Evolutionary conservation across 2,113 vertebrate genomes (phyloP).

Genomic region (Alethe diademata): DNA sequence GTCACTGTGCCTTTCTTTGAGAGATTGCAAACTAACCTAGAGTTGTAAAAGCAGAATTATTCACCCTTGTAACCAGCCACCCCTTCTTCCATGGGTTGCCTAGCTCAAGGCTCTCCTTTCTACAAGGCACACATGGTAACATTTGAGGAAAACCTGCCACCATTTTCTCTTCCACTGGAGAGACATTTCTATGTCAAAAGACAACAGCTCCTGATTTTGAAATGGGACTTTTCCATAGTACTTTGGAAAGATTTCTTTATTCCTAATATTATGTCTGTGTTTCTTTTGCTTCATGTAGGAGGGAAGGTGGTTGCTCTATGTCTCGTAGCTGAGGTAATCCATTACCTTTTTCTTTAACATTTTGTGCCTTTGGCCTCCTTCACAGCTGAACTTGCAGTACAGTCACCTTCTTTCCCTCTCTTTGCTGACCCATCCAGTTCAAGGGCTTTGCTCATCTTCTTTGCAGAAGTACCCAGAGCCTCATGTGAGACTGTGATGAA

Average conservation of each 20-base stretch:
- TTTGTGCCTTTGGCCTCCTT: background rate
- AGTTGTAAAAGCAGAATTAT: background rate
- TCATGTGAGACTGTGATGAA: background rate
- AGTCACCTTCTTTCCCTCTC: background rate
- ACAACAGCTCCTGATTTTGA: background rate
- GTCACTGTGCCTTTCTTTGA: background rate
- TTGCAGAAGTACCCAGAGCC: background rate
- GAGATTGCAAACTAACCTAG: background rate
- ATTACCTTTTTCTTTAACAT: background rate
- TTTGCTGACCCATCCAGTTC: background rate
- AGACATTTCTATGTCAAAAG: background rate
- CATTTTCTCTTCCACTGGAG: background rate
- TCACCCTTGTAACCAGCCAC: background rate
- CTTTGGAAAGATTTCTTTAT: background rate
- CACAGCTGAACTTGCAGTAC: background rate
- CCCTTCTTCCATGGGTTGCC: background rate
- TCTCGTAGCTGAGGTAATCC: background rate
- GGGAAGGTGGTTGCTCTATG: background rate
- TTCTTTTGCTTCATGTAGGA: background rate
- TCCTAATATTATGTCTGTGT: background rate
- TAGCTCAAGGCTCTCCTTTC: background rate
- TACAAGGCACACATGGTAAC: background rate
- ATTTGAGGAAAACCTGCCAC: background rate
- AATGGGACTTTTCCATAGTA: background rate
- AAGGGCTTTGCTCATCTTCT: background rate